These are phyloP conservation scores for Drosophila rellima DNA, from an alignment of 2,888 invertebrate species.

Conservation along the genomic window DNA sequence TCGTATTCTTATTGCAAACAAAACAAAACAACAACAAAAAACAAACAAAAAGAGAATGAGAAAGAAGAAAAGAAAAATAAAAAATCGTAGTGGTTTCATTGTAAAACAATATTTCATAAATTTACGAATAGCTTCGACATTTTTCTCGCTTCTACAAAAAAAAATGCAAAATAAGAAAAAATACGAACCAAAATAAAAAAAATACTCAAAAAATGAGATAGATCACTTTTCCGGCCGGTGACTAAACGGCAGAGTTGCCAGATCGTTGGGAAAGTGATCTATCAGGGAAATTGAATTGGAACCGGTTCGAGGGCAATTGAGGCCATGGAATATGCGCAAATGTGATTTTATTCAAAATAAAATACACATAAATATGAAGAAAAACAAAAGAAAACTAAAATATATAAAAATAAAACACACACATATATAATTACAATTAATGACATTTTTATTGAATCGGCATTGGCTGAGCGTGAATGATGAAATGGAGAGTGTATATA, in stretches of 20 bases:
- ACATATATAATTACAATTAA: conserved; percentile 64
- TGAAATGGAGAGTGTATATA: conserved; percentile 56
- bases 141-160: conserved; percentile 67
- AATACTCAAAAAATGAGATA: conserved; percentile 17
- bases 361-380: conserved; percentile 71
- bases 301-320: conserved; percentile 44
- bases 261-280: conserved; percentile 8
- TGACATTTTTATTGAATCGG: conserved; percentile 75
- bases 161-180: conserved; percentile 35
- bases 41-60: conserved; percentile 21
- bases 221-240: conserved; percentile 22
- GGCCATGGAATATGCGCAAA: conserved; percentile 78
- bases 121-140: conserved; percentile 64
- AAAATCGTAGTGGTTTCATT: conserved; percentile 81
- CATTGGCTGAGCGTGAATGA: conserved; percentile 53
- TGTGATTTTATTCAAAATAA: conserved; percentile 84
- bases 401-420: conserved; percentile 23
- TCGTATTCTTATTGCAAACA: conserved; percentile 53
- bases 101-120: conserved; percentile 80
- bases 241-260: conserved; percentile 13
- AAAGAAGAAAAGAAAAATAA: conserved; percentile 34
- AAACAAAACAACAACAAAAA: conserved; percentile 35
- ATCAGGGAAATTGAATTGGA: conserved; percentile 5
- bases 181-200: conserved; percentile 17
- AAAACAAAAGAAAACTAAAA: conserved; percentile 33